Evolutionary conservation across 2,888 invertebrate species (phyloP).

Genomic region (Merodon equestris): DNA sequence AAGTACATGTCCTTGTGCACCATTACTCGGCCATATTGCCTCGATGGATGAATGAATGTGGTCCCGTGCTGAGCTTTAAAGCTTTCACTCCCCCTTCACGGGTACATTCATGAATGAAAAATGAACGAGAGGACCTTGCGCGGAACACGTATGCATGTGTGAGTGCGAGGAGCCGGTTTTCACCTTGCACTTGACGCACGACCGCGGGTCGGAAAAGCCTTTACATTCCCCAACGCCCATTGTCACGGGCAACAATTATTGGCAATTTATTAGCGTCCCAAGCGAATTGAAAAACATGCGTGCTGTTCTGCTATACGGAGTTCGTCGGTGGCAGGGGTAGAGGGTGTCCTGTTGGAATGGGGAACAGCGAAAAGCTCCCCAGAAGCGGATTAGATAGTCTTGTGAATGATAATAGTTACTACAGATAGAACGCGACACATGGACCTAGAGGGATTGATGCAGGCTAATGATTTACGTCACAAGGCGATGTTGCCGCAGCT

Average conservation of each 20-base stretch:
- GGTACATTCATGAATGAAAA: slow-evolving; percentile 21
- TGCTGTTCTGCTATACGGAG: slow-evolving; percentile 23
- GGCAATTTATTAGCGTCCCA: not conserved
- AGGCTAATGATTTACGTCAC: slow-evolving; percentile 47
- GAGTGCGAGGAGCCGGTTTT: not conserved
- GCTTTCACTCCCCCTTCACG: no score
- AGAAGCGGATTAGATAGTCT: no score
- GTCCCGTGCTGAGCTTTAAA: no score
- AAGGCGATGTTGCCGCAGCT: slow-evolving; percentile 16
- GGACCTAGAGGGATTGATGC: no score
- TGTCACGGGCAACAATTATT: not conserved
- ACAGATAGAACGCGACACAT: no score
- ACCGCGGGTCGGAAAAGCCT: slow-evolving; percentile 17
- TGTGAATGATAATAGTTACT: no score
- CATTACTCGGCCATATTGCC: no score
- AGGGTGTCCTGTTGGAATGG: no score
- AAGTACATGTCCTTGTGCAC: slow-evolving; percentile 45
- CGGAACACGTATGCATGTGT: slow-evolving; percentile 12
- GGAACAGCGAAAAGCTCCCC: no score
- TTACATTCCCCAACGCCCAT: slow-evolving; percentile 29
- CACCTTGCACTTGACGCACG: slow-evolving; percentile 61
- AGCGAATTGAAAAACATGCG: slow-evolving; percentile 32
- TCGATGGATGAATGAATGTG: not conserved
- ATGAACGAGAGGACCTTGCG: not conserved
- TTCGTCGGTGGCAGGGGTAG: no score